These are phyloP conservation scores for Pterocles burchelli DNA, from an alignment of 2,113 vertebrate genomes.

Conservation along the genomic window DNA sequence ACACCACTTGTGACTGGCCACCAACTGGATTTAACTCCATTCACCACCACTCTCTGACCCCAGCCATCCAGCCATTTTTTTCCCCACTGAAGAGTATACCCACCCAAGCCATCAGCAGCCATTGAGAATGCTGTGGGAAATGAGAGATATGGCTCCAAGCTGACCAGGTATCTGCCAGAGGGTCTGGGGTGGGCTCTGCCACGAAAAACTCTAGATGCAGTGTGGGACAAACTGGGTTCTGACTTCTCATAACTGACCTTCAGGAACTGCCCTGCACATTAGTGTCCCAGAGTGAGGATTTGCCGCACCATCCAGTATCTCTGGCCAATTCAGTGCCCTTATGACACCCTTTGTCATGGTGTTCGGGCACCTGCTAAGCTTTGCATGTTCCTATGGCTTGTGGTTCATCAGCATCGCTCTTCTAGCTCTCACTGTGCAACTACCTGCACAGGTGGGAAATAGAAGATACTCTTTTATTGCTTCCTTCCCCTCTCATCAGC, in stretches of 20 bases:
- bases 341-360: background rate
- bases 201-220: background rate
- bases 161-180: background rate
- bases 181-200: background rate
- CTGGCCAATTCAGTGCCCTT: background rate
- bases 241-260: background rate
- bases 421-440: background rate
- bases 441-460: background rate
- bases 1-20: no score
- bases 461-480: background rate
- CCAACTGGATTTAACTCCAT: background rate
- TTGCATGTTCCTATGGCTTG: background rate
- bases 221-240: background rate
- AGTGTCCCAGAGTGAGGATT: accelerated
- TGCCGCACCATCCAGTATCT: background rate
- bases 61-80: background rate
- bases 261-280: background rate
- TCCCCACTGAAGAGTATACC: background rate
- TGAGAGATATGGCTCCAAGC: background rate
- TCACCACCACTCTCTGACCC: background rate
- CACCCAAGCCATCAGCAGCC: background rate
- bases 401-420: background rate
- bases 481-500: background rate
- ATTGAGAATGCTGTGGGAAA: background rate
- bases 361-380: background rate